These are phyloP conservation scores for Sardinella longiceps DNA, from an alignment of 2,797 vertebrate genomes.

Conservation along the genomic window DNA sequence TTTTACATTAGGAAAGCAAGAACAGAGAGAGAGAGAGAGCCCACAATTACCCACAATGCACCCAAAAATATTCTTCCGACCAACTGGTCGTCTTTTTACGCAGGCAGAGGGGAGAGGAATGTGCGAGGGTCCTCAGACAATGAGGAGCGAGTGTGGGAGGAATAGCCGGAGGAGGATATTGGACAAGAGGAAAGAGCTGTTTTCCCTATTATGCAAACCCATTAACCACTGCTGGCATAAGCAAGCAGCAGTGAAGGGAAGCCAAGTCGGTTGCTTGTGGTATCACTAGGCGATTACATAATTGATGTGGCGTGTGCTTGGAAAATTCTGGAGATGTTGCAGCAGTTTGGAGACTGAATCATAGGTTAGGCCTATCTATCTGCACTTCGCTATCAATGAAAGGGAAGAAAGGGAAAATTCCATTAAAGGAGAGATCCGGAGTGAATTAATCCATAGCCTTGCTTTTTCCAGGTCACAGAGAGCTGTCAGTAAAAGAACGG, in stretches of 20 bases:
- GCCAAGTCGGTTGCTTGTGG: slow-evolving; percentile 22
- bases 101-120: not conserved
- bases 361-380: too few species aligned
- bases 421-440: not conserved
- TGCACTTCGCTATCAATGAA: not conserved
- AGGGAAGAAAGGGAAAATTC: not conserved
- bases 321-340: slow-evolving; percentile 8
- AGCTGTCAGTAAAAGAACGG: too few species aligned
- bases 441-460: too few species aligned
- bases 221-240: slow-evolving; percentile 14
- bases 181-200: not conserved
- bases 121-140: not conserved
- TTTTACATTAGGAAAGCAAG: not conserved
- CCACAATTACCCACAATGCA: too few species aligned
- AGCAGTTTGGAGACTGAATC: slow-evolving; percentile 37
- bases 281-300: slow-evolving; percentile 19
- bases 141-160: not conserved
- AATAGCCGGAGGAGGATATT: not conserved
- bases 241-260: not conserved
- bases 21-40: too few species aligned
- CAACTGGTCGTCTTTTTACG: not conserved
- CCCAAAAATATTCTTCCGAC: not conserved
- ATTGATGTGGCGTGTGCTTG: not conserved
- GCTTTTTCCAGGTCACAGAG: too few species aligned
- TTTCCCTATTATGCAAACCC: slow-evolving; percentile 10